These are phyloP conservation scores for Oxytorus armatus DNA, from an alignment of 2,888 invertebrate species.

Conservation along the genomic window DNA sequence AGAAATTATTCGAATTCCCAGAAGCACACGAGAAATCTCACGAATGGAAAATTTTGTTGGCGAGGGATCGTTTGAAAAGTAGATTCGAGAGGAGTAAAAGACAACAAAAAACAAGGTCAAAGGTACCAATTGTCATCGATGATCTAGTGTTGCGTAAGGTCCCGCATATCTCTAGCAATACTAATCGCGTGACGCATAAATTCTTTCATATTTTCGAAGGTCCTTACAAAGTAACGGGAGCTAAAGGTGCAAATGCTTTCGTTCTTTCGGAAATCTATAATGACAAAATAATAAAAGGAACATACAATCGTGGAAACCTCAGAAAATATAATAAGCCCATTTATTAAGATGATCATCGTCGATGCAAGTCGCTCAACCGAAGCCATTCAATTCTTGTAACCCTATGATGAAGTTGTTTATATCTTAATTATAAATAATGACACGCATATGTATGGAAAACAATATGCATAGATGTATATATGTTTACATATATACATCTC, in stretches of 20 bases:
- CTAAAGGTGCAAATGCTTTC: conserved; percentile 41
- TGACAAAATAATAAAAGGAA: not conserved
- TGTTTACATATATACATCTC: too few relatives aligned
- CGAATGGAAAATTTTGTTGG: conserved; percentile 7
- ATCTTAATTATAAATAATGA: too few relatives aligned
- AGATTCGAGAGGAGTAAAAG: conserved; percentile 5
- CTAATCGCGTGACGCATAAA: conserved; percentile 42
- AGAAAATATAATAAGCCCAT: conserved; percentile 24
- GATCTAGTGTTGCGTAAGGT: conserved; percentile 42
- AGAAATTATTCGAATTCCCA: conserved; percentile 8
- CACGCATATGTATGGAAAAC: too few relatives aligned
- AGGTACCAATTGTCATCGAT: not conserved
- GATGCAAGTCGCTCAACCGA: too few relatives aligned
- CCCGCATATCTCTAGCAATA: conserved; percentile 40
- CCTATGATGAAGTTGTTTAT: too few relatives aligned
- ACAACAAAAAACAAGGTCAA: conserved; percentile 1
- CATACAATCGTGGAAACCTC: conserved; percentile 5
- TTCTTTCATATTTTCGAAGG: conserved; percentile 49
- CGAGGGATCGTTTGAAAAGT: not conserved
- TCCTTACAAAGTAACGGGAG: conserved; percentile 29
- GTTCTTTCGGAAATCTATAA: conserved; percentile 6
- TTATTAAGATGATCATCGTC: too few relatives aligned
- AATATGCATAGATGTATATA: too few relatives aligned
- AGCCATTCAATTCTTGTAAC: too few relatives aligned
- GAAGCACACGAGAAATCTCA: not conserved